phyloP scores from a whole-genome alignment of 2,797 vertebrate species.

The Phoeniculus purpureus region DNA sequence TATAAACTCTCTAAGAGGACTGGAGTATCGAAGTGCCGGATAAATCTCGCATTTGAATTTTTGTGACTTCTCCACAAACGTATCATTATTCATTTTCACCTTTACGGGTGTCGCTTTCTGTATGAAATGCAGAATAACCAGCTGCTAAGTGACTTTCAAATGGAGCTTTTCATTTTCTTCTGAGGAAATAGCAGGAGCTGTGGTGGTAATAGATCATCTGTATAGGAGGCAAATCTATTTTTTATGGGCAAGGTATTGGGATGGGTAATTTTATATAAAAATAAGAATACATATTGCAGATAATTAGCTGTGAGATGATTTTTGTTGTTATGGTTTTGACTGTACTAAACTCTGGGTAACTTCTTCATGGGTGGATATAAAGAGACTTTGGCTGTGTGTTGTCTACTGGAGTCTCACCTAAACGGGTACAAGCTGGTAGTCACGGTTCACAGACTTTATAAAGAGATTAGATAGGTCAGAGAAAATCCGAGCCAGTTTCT shows the following conservation, averaged over 20 bases:
- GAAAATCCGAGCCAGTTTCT: not conserved
- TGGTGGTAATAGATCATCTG: slow-evolving; percentile 49
- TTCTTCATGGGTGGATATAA: not conserved
- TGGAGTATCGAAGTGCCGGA: slow-evolving; percentile 48
- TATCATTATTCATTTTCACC: slow-evolving; percentile 65
- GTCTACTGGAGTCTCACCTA: not conserved
- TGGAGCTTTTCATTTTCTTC: slow-evolving; percentile 69
- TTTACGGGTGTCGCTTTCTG: slow-evolving; percentile 50
- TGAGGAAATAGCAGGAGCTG: slow-evolving; percentile 46
- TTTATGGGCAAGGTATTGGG: slow-evolving; percentile 24
- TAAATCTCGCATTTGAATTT: slow-evolving; percentile 67
- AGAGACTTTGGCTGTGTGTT: not conserved
- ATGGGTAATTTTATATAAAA: slow-evolving; percentile 48
- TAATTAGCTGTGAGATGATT: slow-evolving; percentile 32
- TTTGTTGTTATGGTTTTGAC: not conserved
- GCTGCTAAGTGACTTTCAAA: slow-evolving; percentile 69
- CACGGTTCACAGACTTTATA: not conserved
- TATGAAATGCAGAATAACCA: slow-evolving; percentile 65
- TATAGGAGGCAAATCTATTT: slow-evolving; percentile 52
- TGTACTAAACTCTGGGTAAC: not conserved
- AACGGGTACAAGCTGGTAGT: not conserved
- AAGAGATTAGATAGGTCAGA: not conserved
- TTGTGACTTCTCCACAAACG: slow-evolving; percentile 63
- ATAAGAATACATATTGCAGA: slow-evolving; percentile 33
- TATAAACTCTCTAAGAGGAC: slow-evolving; percentile 44